Evolutionary conservation across 2,113 vertebrate species (phyloP), one percentile per base, ranked within the genome.

Genomic region (Struthio camelus): DNA sequence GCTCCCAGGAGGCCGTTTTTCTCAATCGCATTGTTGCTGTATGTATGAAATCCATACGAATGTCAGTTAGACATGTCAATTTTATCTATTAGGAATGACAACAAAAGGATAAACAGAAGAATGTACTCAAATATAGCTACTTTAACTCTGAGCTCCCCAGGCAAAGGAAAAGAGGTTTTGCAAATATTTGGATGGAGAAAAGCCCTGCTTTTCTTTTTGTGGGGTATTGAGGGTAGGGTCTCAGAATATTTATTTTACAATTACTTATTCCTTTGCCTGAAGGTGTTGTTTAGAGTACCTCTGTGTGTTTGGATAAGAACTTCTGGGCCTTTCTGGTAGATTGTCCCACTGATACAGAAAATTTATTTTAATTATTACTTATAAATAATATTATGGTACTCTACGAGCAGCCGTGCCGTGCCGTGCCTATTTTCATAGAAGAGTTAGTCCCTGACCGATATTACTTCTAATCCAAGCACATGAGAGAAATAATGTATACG

Each of bases 11-110:
- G 94, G 72, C 75, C 59, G 9, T 92, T 95, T 95, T 95, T 94
- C 84, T 93, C 81, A 38, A 91, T 93, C 79, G 14, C 1, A 0
- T 85, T 83, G 81, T 93, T 94, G 67, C 89, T 89, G 71, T 54
- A 50, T 82, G 22, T 78, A 85, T 90, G 89, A 91, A 95, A 95
- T 93, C 79, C 71, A 80, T 91, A 85, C 71, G 54, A 89, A 96
- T 87, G 75, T 93, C 97, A 96, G 91, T 93, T 89, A 96, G 72
- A 65, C 79, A 66, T 93, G 85, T 93, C 81, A 89, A 20, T 94
- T 87, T 65, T 80, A 14, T 83, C 87, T 85, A 11, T 94, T 91
- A 80, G 34, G 77, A 70, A 85, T 42, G 80, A 87, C 83, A 94
- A 92, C 70, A 92, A 82, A 91, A 96, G 71, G 87, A 95, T 93